Evolutionary conservation across 2,888 invertebrate species (phyloP), one percentile per base, ranked within the genome.

Genomic region (Sarcophaga carnaria): DNA sequence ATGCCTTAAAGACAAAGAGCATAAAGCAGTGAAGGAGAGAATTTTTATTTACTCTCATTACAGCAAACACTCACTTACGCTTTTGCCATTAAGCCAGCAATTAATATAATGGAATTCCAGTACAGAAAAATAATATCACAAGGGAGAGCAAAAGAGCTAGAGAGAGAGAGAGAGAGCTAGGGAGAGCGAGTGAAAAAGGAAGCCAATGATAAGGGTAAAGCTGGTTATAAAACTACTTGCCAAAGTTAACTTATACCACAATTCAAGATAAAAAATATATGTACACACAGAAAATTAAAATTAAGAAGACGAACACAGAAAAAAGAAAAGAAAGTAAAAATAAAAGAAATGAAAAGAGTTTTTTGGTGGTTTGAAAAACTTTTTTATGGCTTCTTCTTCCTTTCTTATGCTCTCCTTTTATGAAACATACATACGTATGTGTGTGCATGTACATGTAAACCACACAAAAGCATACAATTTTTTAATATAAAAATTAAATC

Each of bases 61-160:
- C 12, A 54, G 4, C 17, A 54, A 54, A 54, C 54, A 54, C 17
- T 14, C 49, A 49, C 49, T 54, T 4, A 54, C n/a, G 20, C 67
- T 10, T 20, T 72, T 81, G 78, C 71, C 80, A 86, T 86, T 83
- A 86, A 83, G 37, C 80, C 80, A 78, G 80, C 86, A 86, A 86
- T 86, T 86, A 86, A 86, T 86, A 74, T 83, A 81, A 83, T 83
- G 83, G 80, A 80, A 75, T 83, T 78, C 80, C 78, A 54, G 12
- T 60, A 80, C n/a, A 63, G 27, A 69, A 62, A 10, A 37, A 37
- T 37, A 37, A 37, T 37, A 37, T 37, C 37, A 37, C 12, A 67
- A 66, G 49, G 74, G 54, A 3, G 14, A 14, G 17, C 8, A 14
- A 54, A 3, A 54, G 14, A 14, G 17, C 1, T 14, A 54, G 14